phyloP scores from a whole-genome alignment of 1,140 invertebrate species.

The Calliphora vicina region DNA sequence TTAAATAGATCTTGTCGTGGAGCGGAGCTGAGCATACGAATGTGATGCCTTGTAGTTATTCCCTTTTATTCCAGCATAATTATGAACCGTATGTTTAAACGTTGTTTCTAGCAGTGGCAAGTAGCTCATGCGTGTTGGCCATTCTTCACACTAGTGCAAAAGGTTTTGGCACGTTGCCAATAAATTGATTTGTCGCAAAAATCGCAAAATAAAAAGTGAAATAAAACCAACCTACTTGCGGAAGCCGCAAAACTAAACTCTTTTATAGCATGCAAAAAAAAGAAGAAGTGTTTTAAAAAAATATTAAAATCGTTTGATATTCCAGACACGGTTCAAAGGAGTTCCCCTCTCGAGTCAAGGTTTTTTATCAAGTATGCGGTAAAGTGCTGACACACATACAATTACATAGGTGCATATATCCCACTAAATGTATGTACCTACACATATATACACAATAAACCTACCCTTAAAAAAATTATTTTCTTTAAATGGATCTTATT shows the following conservation, averaged over 20 bases:
- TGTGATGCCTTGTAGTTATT: background rate
- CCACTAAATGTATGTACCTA: background rate
- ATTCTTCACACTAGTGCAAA: background rate
- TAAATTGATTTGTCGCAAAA: constrained; percentile 42
- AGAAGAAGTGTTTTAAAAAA: constrained; percentile 17
- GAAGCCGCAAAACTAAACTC: constrained; percentile 32
- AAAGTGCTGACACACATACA: constrained; percentile 31
- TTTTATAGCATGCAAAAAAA: background rate
- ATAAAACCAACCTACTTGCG: constrained; percentile 20
- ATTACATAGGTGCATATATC: constrained; percentile 7
- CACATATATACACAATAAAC: too few species aligned
- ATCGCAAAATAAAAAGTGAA: background rate
- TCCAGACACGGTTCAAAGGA: constrained; percentile 27
- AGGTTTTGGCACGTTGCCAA: constrained; percentile 37
- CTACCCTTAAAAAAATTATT: too few species aligned
- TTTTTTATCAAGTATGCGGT: constrained; percentile 19
- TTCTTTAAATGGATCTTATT: too few species aligned
- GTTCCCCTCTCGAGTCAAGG: constrained; percentile 9
- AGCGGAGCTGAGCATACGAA: background rate
- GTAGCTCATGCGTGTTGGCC: constrained; percentile 23
- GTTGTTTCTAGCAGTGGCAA: background rate
- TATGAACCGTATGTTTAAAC: constrained; percentile 2
- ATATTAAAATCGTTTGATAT: background rate
- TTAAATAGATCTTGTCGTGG: constrained; percentile 2
- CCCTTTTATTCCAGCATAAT: background rate